These are phyloP conservation scores for Squalus acanthias DNA, from an alignment of 2,797 vertebrate species.

Conservation along the genomic window DNA sequence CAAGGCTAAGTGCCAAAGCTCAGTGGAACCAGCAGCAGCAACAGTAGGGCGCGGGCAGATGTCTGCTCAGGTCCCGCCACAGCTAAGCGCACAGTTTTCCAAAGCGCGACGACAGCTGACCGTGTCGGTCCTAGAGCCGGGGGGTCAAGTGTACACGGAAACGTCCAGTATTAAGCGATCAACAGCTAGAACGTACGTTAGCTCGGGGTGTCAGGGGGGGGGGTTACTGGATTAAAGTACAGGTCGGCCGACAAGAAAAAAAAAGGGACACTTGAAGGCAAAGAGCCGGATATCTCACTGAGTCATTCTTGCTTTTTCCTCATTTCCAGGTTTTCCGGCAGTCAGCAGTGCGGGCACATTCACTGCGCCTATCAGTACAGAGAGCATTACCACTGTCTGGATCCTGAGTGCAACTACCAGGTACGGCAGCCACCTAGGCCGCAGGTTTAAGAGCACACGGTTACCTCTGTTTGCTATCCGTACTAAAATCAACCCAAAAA, in stretches of 20 bases:
- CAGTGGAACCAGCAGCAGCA: neutral
- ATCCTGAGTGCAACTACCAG: slow-evolving; percentile 99
- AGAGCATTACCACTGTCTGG: slow-evolving; percentile 98
- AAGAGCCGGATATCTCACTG: neutral
- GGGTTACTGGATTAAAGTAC: neutral
- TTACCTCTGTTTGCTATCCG: neutral
- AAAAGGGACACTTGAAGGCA: neutral
- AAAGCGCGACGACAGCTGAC: neutral
- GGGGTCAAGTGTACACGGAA: neutral
- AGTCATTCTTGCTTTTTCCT: neutral
- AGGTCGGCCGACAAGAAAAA: neutral
- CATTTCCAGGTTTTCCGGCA: slow-evolving; percentile 86
- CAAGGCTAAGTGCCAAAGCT: too few species aligned
- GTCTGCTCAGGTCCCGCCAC: neutral
- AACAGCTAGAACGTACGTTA: neutral
- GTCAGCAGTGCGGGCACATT: slow-evolving; percentile 96
- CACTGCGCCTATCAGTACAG: slow-evolving; percentile 98
- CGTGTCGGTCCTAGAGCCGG: neutral
- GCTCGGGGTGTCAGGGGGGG: neutral
- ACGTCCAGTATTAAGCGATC: neutral
- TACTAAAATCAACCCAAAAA: neutral
- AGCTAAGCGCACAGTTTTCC: neutral
- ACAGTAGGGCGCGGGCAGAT: too few species aligned
- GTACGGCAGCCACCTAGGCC: slow-evolving; percentile 54
- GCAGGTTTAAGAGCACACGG: neutral